Evolutionary conservation across 2,113 vertebrate species (phyloP).

Genomic region (Aptenodytes patagonicus): DNA sequence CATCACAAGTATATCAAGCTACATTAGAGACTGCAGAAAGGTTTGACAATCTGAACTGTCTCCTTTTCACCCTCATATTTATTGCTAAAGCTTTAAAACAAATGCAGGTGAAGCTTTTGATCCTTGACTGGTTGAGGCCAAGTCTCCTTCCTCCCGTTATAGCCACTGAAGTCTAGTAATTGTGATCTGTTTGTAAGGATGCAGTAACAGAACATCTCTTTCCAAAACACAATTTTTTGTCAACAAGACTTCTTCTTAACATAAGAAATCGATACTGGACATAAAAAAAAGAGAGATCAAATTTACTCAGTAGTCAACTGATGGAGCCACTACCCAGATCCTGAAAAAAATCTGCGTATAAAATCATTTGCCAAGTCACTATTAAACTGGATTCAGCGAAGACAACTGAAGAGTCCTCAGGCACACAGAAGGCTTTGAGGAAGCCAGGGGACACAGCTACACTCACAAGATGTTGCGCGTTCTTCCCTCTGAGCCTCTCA

Average conservation of each 20-base stretch:
- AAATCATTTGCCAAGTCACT: neutral
- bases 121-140: neutral
- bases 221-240: neutral
- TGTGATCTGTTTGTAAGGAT: neutral
- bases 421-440: neutral
- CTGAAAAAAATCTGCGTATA: neutral
- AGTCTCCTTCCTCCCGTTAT: neutral
- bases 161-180: neutral
- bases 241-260: neutral
- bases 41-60: neutral
- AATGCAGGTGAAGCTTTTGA: neutral
- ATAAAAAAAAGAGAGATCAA: neutral
- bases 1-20: neutral
- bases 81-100: neutral
- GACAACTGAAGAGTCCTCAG: neutral
- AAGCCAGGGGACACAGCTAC: neutral
- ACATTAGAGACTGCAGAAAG: neutral
- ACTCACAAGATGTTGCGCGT: rapidly evolving
- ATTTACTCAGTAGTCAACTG: neutral
- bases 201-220: neutral
- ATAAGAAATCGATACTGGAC: neutral
- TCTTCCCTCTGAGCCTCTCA: neutral
- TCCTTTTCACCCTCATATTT: neutral
- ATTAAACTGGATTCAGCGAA: neutral
- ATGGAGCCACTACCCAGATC: neutral